phyloP scores from a whole-genome alignment of 1,140 invertebrate species.

The Leptoteleia sp. region DNA sequence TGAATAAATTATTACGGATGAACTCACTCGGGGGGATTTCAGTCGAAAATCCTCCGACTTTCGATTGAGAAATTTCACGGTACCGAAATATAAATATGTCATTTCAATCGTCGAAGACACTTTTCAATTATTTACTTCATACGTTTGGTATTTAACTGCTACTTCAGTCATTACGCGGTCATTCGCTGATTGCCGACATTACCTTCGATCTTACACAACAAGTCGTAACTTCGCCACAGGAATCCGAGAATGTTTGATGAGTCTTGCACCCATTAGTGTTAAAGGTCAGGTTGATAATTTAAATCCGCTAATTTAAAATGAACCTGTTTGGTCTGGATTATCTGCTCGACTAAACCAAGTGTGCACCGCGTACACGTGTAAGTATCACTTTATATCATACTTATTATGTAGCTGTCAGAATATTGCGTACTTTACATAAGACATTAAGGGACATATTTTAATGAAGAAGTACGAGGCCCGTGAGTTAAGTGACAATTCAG shows the following conservation, averaged over 20 bases:
- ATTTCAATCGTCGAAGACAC: conserved; percentile 42
- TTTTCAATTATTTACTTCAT: conserved; percentile 66
- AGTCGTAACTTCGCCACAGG: conserved; percentile 63
- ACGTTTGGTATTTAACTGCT: conserved; percentile 67
- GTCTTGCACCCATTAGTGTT: conserved; percentile 64
- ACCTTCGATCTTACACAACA: conserved; percentile 68
- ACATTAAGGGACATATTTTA: conserved; percentile 14
- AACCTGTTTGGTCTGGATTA: conserved; percentile 61
- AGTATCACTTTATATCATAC: conserved; percentile 55
- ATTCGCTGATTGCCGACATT: conserved; percentile 66
- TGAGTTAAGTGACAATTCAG: not conserved
- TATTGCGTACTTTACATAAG: conserved; percentile 35
- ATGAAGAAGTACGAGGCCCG: not conserved
- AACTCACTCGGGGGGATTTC: not conserved
- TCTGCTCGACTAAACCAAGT: conserved; percentile 58
- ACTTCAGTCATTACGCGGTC: conserved; percentile 66
- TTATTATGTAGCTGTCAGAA: conserved; percentile 47
- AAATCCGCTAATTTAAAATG: conserved; percentile 63
- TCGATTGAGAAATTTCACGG: conserved; percentile 14
- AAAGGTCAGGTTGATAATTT: conserved; percentile 63
- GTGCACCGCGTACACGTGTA: conserved; percentile 35
- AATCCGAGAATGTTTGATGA: conserved; percentile 65
- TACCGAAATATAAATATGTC: conserved; percentile 49
- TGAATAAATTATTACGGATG: not conserved
- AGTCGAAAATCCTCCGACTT: not conserved